These are phyloP conservation scores for Alfaro cultratus DNA, from an alignment of 2,797 vertebrate genomes.

Conservation along the genomic window DNA sequence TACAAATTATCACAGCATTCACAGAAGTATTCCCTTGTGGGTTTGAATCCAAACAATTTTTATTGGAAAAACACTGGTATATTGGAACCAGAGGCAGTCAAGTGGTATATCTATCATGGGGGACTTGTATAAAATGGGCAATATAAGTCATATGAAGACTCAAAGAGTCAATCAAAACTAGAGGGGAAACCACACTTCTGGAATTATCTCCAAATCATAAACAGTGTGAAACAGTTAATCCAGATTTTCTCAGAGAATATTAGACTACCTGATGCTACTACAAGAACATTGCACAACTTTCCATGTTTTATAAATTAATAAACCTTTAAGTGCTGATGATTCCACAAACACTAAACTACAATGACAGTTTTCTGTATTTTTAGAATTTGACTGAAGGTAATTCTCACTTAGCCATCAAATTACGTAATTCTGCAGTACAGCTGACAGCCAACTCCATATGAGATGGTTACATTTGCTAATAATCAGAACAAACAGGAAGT, in stretches of 20 bases:
- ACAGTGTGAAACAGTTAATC: neutral
- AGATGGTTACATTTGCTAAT: neutral
- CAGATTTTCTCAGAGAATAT: neutral
- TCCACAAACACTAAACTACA: neutral
- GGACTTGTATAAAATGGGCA: neutral
- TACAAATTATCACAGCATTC: neutral
- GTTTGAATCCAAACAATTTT: neutral
- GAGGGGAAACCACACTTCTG: neutral
- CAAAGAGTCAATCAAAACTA: neutral
- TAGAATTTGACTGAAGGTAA: neutral
- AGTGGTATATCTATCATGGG: neutral
- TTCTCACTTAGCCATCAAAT: neutral
- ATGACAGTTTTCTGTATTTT: neutral
- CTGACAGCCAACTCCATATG: neutral
- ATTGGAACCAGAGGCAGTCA: neutral
- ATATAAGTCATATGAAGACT: constrained; percentile 1
- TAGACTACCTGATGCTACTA: neutral
- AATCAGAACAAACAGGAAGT: neutral
- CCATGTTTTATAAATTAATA: neutral
- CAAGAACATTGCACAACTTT: neutral
- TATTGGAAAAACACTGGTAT: neutral
- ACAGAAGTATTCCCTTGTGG: neutral
- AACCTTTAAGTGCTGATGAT: neutral
- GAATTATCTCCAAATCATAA: neutral
- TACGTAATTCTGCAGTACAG: neutral